phyloP scores from a whole-genome alignment of 2,113 vertebrate species.

The Agapornis roseicollis region DNA sequence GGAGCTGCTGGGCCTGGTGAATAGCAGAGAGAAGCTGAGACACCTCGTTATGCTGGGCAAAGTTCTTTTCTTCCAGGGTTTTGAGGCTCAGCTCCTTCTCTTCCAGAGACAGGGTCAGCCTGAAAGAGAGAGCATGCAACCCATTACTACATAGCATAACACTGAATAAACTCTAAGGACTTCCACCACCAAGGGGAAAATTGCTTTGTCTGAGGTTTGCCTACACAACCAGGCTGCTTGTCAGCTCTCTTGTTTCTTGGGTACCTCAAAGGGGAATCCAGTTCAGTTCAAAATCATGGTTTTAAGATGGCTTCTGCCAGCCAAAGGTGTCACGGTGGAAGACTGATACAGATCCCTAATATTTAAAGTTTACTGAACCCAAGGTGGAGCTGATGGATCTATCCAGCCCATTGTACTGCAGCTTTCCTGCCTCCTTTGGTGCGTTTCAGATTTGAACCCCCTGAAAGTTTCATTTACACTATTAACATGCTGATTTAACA shows the following conservation, averaged over 20 bases:
- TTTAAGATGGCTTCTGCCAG: neutral
- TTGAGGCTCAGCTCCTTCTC: conserved; percentile 69
- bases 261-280: neutral
- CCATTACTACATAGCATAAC: neutral
- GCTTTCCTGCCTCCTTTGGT: neutral
- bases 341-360: neutral
- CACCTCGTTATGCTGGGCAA: conserved; percentile 31
- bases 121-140: conserved; percentile 2
- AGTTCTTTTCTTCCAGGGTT: conserved; percentile 65
- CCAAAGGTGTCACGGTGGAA: neutral
- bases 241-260: neutral
- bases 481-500: neutral
- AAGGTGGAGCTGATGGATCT: neutral
- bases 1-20: conserved; percentile 46
- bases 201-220: neutral
- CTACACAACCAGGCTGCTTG: neutral
- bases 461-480: neutral
- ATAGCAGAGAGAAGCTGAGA: conserved; percentile 45
- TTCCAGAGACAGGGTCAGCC: conserved; percentile 60
- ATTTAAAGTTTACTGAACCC: neutral
- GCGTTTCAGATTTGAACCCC: neutral
- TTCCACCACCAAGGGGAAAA: neutral
- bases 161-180: neutral
- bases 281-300: neutral
- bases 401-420: neutral